Evolutionary conservation across 2,888 invertebrate species (phyloP).

Genomic region (Dicyrtomina minuta): DNA sequence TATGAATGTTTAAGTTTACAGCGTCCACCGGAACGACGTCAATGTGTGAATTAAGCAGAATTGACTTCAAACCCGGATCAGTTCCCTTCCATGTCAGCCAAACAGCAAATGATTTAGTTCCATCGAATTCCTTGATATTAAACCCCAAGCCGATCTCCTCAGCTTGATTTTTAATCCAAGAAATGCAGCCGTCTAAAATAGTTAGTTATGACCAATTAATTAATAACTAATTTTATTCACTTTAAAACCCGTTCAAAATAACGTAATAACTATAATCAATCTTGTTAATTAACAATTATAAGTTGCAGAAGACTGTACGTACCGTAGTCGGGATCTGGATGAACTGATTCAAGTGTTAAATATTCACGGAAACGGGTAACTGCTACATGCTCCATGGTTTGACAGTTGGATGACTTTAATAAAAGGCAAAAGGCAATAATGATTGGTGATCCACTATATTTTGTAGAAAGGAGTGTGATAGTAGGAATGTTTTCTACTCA

Average conservation of each 20-base stretch:
- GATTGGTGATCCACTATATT: too few relatives aligned
- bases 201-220: background rate
- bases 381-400: constrained; percentile 61
- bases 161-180: constrained; percentile 75
- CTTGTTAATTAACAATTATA: too few relatives aligned
- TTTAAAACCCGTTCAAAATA: background rate
- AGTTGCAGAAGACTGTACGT: constrained; percentile 38
- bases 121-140: constrained; percentile 63
- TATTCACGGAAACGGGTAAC: constrained; percentile 82
- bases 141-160: constrained; percentile 67
- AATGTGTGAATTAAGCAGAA: constrained; percentile 91
- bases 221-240: background rate
- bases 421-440: too few relatives aligned
- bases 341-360: constrained; percentile 81
- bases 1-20: background rate
- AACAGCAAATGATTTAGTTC: constrained; percentile 72
- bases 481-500: too few relatives aligned
- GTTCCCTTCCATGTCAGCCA: constrained; percentile 80
- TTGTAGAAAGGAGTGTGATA: too few relatives aligned
- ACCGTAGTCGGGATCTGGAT: constrained; percentile 85
- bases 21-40: constrained; percentile 82
- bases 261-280: too few relatives aligned
- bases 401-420: too few relatives aligned
- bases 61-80: constrained; percentile 68
- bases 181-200: constrained; percentile 70